These are phyloP conservation scores for Thamnophis sirtalis DNA, from an alignment of 2,113 vertebrate genomes.

Conservation along the genomic window DNA sequence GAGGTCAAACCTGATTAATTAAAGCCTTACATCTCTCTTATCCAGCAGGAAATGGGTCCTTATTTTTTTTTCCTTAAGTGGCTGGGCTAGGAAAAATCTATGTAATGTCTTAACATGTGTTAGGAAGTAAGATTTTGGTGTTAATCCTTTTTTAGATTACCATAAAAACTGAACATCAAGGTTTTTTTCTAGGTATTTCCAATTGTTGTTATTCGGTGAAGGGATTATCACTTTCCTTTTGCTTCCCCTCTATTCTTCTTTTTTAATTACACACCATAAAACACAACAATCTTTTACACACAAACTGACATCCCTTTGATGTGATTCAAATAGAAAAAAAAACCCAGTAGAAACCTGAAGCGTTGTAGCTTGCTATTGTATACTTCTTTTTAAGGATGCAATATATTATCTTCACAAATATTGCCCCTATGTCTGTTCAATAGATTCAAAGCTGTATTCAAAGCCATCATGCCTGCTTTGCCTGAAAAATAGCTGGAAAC, in stretches of 20 bases:
- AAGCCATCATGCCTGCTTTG: background rate
- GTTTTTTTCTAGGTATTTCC: background rate
- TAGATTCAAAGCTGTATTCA: background rate
- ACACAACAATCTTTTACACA: background rate
- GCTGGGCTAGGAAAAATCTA: background rate
- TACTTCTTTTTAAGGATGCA: background rate
- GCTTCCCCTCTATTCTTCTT: background rate
- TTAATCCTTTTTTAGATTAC: background rate
- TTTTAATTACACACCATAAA: background rate
- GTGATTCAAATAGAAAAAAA: background rate
- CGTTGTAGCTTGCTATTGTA: background rate
- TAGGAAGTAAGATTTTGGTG: background rate
- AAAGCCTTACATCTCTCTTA: background rate
- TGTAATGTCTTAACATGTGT: background rate
- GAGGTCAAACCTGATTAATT: background rate
- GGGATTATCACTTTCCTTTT: background rate
- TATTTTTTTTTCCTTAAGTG: background rate
- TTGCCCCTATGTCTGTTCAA: background rate
- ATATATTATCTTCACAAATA: background rate
- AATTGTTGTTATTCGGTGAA: background rate
- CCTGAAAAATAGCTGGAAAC: background rate
- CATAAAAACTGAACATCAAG: background rate
- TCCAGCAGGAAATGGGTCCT: background rate
- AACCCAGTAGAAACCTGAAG: background rate
- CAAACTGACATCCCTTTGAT: background rate